phyloP scores from a whole-genome alignment of 2,113 vertebrate genomes.

The Noctilio leporinus region DNA sequence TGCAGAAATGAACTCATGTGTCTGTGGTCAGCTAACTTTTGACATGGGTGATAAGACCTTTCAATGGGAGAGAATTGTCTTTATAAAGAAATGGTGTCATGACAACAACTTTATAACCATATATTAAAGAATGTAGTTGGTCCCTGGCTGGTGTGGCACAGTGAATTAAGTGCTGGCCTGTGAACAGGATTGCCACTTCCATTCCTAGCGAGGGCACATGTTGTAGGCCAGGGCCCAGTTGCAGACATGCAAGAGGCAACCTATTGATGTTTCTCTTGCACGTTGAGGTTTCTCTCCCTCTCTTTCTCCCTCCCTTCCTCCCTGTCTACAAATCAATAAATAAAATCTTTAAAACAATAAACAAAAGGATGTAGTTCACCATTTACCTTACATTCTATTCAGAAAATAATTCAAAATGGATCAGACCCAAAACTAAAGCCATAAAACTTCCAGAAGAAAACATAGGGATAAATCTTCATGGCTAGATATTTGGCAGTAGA shows the following conservation, averaged over 20 bases:
- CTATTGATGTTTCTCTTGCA: too few species aligned
- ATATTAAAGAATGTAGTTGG: neutral
- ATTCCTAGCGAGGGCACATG: too few species aligned
- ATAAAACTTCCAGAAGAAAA: slow-evolving; percentile 18
- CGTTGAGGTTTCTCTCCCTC: too few species aligned
- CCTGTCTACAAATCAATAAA: too few species aligned
- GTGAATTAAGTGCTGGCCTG: too few species aligned
- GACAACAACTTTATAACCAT: neutral
- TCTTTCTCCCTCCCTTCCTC: too few species aligned
- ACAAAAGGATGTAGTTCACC: neutral
- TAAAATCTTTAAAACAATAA: too few species aligned
- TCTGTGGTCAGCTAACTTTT: neutral
- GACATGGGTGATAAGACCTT: neutral
- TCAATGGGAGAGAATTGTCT: neutral
- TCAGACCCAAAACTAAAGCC: neutral
- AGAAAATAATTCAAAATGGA: neutral
- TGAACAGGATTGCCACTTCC: too few species aligned
- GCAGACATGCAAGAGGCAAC: too few species aligned
- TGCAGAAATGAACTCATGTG: neutral
- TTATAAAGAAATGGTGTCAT: neutral
- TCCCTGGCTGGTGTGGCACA: too few species aligned
- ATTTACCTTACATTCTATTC: neutral
- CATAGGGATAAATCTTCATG: neutral
- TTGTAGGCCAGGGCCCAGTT: too few species aligned
- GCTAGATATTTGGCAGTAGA: neutral